phyloP scores from a whole-genome alignment of 2,888 invertebrate species.

The Ophion ellenae region DNA sequence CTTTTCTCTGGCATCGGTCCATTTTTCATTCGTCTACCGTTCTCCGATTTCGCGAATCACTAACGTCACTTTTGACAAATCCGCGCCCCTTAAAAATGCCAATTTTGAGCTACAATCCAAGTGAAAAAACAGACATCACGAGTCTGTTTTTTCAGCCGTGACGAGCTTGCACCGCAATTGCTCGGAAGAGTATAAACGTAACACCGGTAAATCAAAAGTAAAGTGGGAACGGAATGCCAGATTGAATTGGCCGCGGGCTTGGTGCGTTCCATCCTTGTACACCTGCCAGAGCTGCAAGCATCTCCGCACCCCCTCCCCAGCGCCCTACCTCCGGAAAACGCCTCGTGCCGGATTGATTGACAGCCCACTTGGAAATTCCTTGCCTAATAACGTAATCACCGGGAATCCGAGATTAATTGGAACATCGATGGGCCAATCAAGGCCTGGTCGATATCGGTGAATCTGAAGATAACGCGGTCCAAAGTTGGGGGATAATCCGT shows the following conservation, averaged over 20 bases:
- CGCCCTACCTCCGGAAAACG: constrained; percentile 41
- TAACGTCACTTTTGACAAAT: not conserved
- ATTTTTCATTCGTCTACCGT: not conserved
- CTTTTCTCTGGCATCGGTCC: not conserved
- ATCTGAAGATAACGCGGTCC: constrained; percentile 36
- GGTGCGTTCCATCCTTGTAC: not conserved
- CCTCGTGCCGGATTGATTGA: constrained; percentile 22
- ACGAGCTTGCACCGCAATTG: not conserved
- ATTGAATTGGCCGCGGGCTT: constrained; percentile 27
- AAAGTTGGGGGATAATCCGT: constrained; percentile 24
- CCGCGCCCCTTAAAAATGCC: not conserved
- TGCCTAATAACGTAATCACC: constrained; percentile 63
- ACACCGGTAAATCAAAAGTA: constrained; percentile 3
- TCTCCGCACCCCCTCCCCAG: not conserved
- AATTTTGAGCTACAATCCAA: not conserved
- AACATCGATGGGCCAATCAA: constrained; percentile 63
- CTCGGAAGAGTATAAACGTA: not conserved
- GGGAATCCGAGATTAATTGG: constrained; percentile 59
- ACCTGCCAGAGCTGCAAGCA: not conserved
- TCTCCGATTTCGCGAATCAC: not conserved
- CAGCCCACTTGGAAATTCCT: constrained; percentile 51
- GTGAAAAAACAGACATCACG: not conserved
- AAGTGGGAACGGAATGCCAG: constrained; percentile 34
- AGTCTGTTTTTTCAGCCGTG: not conserved
- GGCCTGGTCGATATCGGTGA: constrained; percentile 29